These are phyloP conservation scores for Lithophane ornitopus DNA, from an alignment of 2,888 invertebrate species.

Conservation along the genomic window DNA sequence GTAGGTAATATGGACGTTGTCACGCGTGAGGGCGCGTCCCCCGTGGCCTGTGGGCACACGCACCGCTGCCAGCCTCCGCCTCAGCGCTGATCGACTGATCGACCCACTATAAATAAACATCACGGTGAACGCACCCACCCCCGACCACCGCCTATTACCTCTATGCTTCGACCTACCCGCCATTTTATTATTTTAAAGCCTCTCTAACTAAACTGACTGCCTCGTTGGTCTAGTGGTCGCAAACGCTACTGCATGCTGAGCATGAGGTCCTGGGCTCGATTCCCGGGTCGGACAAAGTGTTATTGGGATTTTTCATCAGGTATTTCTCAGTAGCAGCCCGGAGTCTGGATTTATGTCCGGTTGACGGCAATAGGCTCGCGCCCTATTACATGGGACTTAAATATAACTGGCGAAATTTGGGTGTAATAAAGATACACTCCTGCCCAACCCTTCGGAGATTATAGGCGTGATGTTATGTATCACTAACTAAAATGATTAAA, in stretches of 20 bases:
- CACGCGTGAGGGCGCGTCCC: slow-evolving; percentile 79
- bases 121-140: slow-evolving; percentile 56
- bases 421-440: no score
- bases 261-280: no score
- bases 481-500: neutral
- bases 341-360: no score
- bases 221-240: no score
- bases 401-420: no score
- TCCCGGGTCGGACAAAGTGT: no score
- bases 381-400: no score
- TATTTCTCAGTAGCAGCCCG: no score
- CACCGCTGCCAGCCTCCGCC: slow-evolving; percentile 80
- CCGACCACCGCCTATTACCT: slow-evolving; percentile 24
- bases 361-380: no score
- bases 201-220: neutral
- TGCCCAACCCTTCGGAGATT: no score
- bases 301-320: no score
- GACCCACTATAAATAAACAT: slow-evolving; percentile 80
- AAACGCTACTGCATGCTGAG: no score
- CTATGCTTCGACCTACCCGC: slow-evolving; percentile 14
- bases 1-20: slow-evolving; percentile 71
- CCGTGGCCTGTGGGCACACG: slow-evolving; percentile 77
- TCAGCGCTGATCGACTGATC: slow-evolving; percentile 70
- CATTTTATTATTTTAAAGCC: slow-evolving; percentile 26
- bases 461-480: neutral